Percentiles rank a stretch among this genome's conserved stretches.
Conservation (phyloP, 2,113 vertebrate genomes). For the Candoia aspera region DNA sequence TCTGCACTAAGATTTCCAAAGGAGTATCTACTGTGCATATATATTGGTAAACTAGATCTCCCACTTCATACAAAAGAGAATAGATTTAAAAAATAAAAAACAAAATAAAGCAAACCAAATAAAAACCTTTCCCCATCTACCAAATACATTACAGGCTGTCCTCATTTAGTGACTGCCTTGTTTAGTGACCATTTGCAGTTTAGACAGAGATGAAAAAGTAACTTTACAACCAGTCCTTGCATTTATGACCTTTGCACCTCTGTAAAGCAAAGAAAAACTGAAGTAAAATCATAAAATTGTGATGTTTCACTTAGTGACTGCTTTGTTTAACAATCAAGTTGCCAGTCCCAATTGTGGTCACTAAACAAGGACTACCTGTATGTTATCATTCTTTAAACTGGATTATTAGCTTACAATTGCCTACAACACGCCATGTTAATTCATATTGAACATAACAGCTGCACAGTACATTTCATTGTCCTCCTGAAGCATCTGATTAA, state of each 20-base stretch:
- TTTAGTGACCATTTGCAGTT: background rate
- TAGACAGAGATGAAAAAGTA: background rate
- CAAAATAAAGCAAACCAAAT: background rate
- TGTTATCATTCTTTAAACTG: background rate
- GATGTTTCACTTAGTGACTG: background rate
- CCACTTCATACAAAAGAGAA: background rate
- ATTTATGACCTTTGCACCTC: background rate
- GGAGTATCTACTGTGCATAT: background rate
- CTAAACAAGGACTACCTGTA: background rate
- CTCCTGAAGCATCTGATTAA: constrained; percentile 10
- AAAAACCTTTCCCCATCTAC: background rate
- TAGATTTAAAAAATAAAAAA: background rate
- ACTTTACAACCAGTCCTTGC: background rate
- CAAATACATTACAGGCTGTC: background rate
- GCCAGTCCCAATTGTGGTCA: background rate
- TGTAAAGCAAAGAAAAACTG: background rate
- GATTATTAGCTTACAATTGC: background rate
- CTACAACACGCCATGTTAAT: background rate
- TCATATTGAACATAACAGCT: background rate
- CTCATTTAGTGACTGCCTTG: background rate
- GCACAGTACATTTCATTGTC: background rate
- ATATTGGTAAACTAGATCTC: background rate
- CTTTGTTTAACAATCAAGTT: background rate
- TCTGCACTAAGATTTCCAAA: background rate
- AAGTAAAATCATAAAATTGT: background rate